Base-by-base conservation (phyloP, 2,888 invertebrate genomes). In the Euplagia quadripunctaria region DNA sequence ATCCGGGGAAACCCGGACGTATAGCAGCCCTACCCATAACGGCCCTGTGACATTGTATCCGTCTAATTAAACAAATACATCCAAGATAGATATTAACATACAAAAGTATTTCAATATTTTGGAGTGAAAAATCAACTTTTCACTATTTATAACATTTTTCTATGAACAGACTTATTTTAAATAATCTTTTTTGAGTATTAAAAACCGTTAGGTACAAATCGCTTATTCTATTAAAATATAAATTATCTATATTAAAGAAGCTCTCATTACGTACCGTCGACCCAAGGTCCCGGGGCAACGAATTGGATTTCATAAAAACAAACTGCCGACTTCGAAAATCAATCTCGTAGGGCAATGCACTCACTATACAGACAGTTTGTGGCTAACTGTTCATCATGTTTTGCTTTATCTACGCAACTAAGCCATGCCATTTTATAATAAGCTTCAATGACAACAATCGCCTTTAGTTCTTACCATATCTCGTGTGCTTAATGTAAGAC, bases 281-380 rank as follows among this genome's bases (percentile, higher is more conserved):
- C 46, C 8, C 49, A 72, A 71, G 16, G 41, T 31, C 52, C 46
- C 41, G 14, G 51, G 49, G 55, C 68, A 68, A 68, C 64, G 67
- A 66, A 51, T 66, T 64, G 63, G 20, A 68, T 68, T 64, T 43
- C 67, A 72, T 72, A 72, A 72, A 72, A 72, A 72, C 42, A 64
- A 72, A 64, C 63, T 67, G 63, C 42, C 52, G 51, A 67, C 71
- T 49, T 63, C 31, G 49, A 55, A 67, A 72, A 72, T 68, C 72
- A 68, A 72, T 72, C 52, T 31, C 49, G 5, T 43, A 42, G 43
- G 68, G 43, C 12, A 43, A 43, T n/a, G n/a, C 11, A 12, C 41
- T 63, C 43, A 63, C 20, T 16, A 64, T 5, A 52, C 72, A 43
- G 9, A 72, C n/a, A 51, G n/a, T 67, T 61, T 31, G 66, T 17